Percentiles rank a stretch among this genome's conserved stretches.
Conservation (phyloP, 2,888 invertebrate genomes). For the Shargacucullia verbasci region DNA sequence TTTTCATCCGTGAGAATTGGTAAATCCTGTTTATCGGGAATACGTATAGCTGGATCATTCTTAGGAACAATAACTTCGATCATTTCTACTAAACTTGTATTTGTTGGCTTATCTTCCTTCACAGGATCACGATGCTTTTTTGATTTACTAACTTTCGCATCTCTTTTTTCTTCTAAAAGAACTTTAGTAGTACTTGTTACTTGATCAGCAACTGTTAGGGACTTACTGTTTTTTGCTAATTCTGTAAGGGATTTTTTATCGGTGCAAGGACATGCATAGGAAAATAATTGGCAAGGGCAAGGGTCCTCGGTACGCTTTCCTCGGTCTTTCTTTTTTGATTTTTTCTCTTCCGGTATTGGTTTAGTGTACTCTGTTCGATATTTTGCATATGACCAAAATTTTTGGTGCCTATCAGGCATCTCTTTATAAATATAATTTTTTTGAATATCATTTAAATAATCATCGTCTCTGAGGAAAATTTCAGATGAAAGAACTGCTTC, state of each 20-base stretch:
- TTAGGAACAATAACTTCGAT: constrained; percentile 51
- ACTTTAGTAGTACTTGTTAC: constrained; percentile 64
- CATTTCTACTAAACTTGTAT: constrained; percentile 57
- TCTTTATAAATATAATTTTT: constrained; percentile 57
- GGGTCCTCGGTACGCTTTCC: constrained; percentile 71
- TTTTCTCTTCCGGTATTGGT: constrained; percentile 68
- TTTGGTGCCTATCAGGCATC: constrained; percentile 64
- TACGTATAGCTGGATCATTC: constrained; percentile 42
- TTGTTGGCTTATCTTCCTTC: constrained; percentile 66
- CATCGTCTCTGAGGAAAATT: constrained; percentile 71
- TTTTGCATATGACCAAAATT: constrained; percentile 77
- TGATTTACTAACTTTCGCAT: constrained; percentile 37
- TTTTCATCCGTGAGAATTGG: constrained; percentile 37
- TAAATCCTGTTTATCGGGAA: constrained; percentile 44
- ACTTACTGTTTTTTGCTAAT: constrained; percentile 65
- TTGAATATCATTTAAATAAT: constrained; percentile 47
- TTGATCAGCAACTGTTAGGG: constrained; percentile 62
- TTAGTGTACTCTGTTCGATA: constrained; percentile 74
- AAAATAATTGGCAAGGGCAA: constrained; percentile 80
- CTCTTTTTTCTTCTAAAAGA: constrained; percentile 41
- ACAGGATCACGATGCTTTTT: constrained; percentile 48
- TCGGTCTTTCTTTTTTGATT: constrained; percentile 67
- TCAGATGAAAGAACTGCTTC: constrained; percentile 70
- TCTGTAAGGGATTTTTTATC: constrained; percentile 68
- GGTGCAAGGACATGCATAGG: constrained; percentile 77